phyloP scores from a whole-genome alignment of 2,888 invertebrate species.

The Rugalucina vietnamica region DNA sequence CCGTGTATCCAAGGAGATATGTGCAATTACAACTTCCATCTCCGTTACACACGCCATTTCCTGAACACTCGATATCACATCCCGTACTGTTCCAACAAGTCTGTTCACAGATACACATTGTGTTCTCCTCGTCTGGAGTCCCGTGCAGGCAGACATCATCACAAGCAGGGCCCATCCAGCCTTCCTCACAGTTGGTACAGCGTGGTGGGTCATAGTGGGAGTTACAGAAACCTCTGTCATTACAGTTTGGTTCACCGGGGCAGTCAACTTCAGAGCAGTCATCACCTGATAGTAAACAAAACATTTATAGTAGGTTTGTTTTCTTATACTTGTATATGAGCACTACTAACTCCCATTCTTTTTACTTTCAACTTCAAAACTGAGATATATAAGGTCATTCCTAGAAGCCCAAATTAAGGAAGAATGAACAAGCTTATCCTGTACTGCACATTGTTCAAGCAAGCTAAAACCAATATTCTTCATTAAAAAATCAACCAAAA shows the following conservation, averaged over 20 bases:
- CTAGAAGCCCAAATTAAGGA: too few relatives aligned
- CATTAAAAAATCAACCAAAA: too few relatives aligned
- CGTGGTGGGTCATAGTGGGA: constrained; percentile 64
- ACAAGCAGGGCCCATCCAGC: constrained; percentile 74
- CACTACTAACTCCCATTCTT: too few relatives aligned
- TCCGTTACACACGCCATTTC: constrained; percentile 67
- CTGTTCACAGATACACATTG: constrained; percentile 68
- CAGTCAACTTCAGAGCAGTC: constrained; percentile 71
- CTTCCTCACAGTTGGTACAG: constrained; percentile 68
- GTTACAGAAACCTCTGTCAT: constrained; percentile 68
- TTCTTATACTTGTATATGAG: too few relatives aligned
- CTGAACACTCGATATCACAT: constrained; percentile 74
- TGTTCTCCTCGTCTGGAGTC: constrained; percentile 49
- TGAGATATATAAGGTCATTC: too few relatives aligned
- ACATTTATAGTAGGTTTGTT: too few relatives aligned
- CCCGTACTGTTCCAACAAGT: constrained; percentile 73
- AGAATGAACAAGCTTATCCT: too few relatives aligned
- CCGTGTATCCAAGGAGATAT: constrained; percentile 71
- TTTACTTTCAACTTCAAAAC: too few relatives aligned
- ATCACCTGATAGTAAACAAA: constrained; percentile 54
- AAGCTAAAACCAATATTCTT: too few relatives aligned
- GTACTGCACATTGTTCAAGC: too few relatives aligned
- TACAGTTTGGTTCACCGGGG: constrained; percentile 74
- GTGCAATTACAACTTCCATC: constrained; percentile 67
- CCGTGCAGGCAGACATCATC: constrained; percentile 70